phyloP scores from a whole-genome alignment of 2,797 vertebrate genomes.

The Lepus oiostolus region DNA sequence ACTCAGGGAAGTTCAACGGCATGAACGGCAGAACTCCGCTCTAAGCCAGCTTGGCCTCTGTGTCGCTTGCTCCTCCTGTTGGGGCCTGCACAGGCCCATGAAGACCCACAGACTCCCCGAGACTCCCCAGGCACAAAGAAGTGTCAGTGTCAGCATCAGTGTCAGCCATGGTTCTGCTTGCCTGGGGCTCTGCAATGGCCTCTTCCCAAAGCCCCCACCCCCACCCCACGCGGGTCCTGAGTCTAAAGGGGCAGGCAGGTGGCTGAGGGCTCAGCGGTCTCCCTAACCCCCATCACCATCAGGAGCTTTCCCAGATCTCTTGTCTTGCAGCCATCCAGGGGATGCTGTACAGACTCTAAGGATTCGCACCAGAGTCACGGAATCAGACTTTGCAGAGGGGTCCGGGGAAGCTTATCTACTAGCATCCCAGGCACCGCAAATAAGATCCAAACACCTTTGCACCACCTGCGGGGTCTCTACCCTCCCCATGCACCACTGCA shows the following conservation, averaged over 20 bases:
- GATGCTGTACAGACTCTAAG: neutral
- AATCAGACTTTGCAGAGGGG: neutral
- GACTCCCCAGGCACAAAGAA: neutral
- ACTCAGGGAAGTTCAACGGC: neutral
- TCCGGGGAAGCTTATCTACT: neutral
- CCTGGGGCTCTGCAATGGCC: rapidly evolving
- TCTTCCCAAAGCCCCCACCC: neutral
- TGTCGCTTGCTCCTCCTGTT: rapidly evolving
- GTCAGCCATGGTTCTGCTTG: neutral
- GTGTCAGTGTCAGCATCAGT: rapidly evolving
- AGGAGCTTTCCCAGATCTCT: neutral
- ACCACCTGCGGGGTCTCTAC: rapidly evolving
- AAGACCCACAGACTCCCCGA: neutral
- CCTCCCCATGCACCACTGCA: neutral
- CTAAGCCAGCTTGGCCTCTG: neutral
- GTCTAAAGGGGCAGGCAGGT: neutral
- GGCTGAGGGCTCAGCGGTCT: neutral
- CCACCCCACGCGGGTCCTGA: neutral
- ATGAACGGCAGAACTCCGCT: neutral
- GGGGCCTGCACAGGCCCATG: neutral
- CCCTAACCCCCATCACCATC: neutral
- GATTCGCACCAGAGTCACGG: neutral
- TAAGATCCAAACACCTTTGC: neutral
- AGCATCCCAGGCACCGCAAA: neutral
- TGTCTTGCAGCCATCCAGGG: neutral